phyloP scores from a whole-genome alignment of 1,140 invertebrate species.

The Pinna nobilis region DNA sequence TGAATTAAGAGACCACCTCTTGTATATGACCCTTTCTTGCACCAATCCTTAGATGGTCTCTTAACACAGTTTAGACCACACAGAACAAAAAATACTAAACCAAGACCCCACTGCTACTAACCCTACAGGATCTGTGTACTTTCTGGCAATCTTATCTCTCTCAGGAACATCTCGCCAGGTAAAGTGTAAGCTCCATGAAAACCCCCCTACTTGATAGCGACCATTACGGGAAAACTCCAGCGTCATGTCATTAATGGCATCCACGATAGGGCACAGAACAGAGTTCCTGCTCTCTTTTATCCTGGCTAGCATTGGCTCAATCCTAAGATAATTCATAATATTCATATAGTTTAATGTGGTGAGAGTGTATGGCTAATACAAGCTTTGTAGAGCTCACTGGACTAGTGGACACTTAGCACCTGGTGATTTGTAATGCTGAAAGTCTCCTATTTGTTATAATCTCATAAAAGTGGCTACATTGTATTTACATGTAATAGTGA shows the following conservation, averaged over 20 bases:
- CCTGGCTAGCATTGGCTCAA: constrained; percentile 89
- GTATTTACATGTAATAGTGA: no score
- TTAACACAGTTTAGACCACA: no score
- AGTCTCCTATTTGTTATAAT: no score
- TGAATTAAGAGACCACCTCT: no score
- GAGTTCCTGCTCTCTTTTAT: constrained; percentile 86
- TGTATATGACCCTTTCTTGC: no score
- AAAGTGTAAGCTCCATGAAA: constrained; percentile 97
- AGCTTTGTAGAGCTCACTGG: no score
- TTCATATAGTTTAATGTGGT: neutral
- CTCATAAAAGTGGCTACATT: no score
- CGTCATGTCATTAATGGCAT: constrained; percentile 91
- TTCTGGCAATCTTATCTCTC: constrained; percentile 90
- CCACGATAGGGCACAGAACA: constrained; percentile 93
- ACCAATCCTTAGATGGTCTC: no score
- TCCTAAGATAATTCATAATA: constrained; percentile 78
- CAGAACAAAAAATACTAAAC: neutral
- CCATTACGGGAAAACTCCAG: constrained; percentile 85
- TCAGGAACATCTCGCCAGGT: constrained; percentile 93
- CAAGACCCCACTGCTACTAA: constrained; percentile 31
- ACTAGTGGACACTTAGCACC: no score
- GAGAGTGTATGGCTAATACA: neutral
- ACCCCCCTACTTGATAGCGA: constrained; percentile 82
- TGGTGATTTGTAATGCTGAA: no score
- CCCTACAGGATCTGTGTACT: constrained; percentile 72